These are phyloP conservation scores for Brenthis hecate DNA, from an alignment of 2,888 invertebrate species.

Conservation along the genomic window DNA sequence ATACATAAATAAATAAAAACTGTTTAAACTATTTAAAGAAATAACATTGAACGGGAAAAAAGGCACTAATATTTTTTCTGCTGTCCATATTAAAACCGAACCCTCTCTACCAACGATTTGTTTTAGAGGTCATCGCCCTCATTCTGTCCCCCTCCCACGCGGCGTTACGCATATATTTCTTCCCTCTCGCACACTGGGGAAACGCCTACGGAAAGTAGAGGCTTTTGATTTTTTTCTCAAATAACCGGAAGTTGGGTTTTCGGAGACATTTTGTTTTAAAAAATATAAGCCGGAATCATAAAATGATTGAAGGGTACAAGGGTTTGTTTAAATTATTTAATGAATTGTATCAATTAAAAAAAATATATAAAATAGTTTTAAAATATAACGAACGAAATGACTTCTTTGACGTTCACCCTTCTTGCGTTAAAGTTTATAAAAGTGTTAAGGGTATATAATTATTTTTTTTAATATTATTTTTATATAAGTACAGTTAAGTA, in stretches of 20 bases:
- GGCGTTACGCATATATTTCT: slow-evolving; percentile 49
- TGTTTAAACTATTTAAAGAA: background rate
- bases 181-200: slow-evolving; percentile 67
- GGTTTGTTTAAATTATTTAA: background rate
- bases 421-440: slow-evolving; percentile 1
- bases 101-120: slow-evolving; percentile 79
- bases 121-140: slow-evolving; percentile 80
- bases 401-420: slow-evolving; percentile 20
- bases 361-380: background rate
- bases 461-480: background rate
- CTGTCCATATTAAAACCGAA: slow-evolving; percentile 73
- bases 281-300: slow-evolving; percentile 13
- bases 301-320: background rate
- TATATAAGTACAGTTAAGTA: background rate
- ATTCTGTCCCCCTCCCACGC: slow-evolving; percentile 57
- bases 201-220: slow-evolving; percentile 68
- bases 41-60: slow-evolving; percentile 31
- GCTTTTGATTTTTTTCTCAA: slow-evolving; percentile 61
- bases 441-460: slow-evolving; percentile 7
- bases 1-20: slow-evolving; percentile 21
- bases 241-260: slow-evolving; percentile 68
- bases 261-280: slow-evolving; percentile 44
- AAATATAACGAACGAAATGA: background rate
- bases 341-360: background rate
- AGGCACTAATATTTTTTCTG: slow-evolving; percentile 48